phyloP scores from a whole-genome alignment of 2,113 vertebrate genomes.

The Oceanodroma tethys region DNA sequence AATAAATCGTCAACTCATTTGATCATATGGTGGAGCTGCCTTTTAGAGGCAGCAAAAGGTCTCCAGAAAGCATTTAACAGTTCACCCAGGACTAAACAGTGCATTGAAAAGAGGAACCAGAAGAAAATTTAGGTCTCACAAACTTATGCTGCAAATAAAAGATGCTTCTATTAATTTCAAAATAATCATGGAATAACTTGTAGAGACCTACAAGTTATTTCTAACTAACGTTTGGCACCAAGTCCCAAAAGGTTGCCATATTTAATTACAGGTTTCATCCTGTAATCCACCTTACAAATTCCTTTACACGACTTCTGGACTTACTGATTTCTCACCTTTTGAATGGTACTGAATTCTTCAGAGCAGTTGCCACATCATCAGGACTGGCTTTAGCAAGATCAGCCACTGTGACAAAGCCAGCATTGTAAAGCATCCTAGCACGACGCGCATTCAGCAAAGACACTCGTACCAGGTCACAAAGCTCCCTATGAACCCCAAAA shows the following conservation, averaged over 20 bases:
- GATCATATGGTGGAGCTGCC: not conserved
- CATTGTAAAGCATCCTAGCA: conserved; percentile 83
- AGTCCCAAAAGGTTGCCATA: not conserved
- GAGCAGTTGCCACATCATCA: conserved; percentile 80
- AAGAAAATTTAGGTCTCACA: not conserved
- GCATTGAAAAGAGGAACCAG: not conserved
- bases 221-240: not conserved
- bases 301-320: not conserved
- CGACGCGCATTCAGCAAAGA: conserved; percentile 88
- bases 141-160: not conserved
- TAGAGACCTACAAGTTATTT: not conserved
- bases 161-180: not conserved
- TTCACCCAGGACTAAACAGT: not conserved
- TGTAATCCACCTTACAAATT: not conserved
- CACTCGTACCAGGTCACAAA: conserved; percentile 92
- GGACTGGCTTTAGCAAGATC: conserved; percentile 84
- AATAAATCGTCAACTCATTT: not conserved
- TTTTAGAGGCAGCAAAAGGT: not conserved
- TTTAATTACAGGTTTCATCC: not conserved
- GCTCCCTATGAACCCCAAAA: conserved; percentile 92
- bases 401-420: conserved; percentile 87
- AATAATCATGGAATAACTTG: not conserved
- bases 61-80: not conserved
- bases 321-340: conserved; percentile 81
- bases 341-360: conserved; percentile 89